Percentiles rank a stretch among this genome's conserved stretches.
Evolutionary conservation across 2,113 vertebrate genomes (phyloP).

Genomic region (Heterocephalus glaber): DNA sequence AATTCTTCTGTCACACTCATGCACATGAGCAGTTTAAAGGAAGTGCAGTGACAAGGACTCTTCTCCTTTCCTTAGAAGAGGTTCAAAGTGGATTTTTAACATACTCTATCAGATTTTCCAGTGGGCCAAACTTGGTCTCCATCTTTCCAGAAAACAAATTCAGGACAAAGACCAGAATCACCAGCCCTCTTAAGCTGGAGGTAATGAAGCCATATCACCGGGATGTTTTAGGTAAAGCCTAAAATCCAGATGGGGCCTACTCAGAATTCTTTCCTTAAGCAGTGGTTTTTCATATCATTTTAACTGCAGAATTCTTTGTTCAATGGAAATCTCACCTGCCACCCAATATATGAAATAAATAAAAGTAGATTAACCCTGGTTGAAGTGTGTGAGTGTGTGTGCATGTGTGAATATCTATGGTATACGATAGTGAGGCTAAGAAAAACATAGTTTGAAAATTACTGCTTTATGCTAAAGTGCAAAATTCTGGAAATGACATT

Average conservation of each 20-base stretch:
- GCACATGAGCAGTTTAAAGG: background rate
- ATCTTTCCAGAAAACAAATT: conserved; percentile 12
- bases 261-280: background rate
- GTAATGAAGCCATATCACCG: background rate
- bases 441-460: conserved; percentile 57
- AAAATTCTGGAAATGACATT: conserved; percentile 56
- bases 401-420: background rate
- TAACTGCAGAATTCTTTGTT: background rate
- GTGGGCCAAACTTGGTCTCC: background rate
- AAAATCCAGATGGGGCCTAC: background rate
- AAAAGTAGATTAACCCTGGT: background rate
- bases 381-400: background rate
- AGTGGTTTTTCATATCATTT: background rate
- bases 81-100: background rate
- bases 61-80: background rate
- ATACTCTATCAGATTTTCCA: background rate
- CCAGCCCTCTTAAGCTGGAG: background rate
- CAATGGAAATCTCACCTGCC: conserved; percentile 52
- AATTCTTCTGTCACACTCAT: conserved; percentile 19
- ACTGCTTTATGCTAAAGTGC: conserved; percentile 48
- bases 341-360: background rate
- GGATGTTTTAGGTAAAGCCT: background rate
- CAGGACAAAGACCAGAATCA: background rate
- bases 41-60: background rate
- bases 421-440: background rate